Evolutionary conservation across 2,797 vertebrate species (phyloP).

Genomic region (Molothrus ater): DNA sequence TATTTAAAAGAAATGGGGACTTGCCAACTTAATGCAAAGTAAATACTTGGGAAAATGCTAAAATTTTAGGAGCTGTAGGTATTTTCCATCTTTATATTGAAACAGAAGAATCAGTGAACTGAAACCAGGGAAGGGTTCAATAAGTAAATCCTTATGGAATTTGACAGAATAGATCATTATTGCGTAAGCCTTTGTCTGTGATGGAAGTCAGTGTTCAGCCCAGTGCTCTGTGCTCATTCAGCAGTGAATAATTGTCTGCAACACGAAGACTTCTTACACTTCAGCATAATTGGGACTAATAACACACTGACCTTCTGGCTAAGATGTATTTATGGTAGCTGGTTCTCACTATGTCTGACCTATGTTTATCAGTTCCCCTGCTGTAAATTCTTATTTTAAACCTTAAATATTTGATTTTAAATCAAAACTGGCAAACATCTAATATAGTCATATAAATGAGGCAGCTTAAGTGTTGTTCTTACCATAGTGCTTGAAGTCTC

Average conservation of each 20-base stretch:
- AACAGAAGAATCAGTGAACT: constrained; percentile 2
- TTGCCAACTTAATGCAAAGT: not conserved
- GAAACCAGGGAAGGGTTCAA: constrained; percentile 1
- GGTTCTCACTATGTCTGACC: constrained; percentile 24
- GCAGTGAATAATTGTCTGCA: constrained; percentile 70
- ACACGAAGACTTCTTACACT: constrained; percentile 52
- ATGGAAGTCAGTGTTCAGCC: constrained; percentile 38
- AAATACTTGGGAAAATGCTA: not conserved
- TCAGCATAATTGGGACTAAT: constrained; percentile 74
- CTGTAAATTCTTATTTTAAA: not conserved
- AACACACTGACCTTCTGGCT: constrained; percentile 68
- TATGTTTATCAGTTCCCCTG: not conserved
- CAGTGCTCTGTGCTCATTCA: constrained; percentile 65
- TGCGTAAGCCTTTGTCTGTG: constrained; percentile 23
- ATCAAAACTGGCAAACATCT: not conserved
- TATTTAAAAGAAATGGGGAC: not conserved
- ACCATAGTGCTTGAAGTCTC: not conserved
- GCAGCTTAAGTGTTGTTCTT: not conserved
- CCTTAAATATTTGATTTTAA: not conserved
- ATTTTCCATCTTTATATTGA: not conserved
- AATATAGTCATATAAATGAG: not conserved
- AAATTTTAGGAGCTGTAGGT: not conserved
- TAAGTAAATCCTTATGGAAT: constrained; percentile 24
- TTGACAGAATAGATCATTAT: constrained; percentile 36
- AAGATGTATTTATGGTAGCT: constrained; percentile 56